A percentile compares a stretch with the other conserved stretches of the same genome.
Evolutionary conservation across 2,888 invertebrate genomes (phyloP).

Genomic region (Sipha maydis): DNA sequence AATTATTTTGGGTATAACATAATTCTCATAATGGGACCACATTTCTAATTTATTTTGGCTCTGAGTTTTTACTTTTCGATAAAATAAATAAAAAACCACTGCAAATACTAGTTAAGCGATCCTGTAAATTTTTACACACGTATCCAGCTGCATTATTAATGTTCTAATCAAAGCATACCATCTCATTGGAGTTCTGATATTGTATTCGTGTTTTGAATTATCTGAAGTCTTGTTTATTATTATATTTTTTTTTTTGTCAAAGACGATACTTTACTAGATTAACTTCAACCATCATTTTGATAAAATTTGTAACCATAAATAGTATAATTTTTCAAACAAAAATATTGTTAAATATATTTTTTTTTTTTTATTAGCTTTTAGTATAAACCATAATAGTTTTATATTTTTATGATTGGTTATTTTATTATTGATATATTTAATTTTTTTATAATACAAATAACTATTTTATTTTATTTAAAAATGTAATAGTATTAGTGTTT

Average conservation of each 20-base stretch:
- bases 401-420: no score
- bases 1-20: neutral
- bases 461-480: no score
- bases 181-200: conserved; percentile 13
- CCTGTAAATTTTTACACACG: conserved; percentile 1
- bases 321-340: no score
- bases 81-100: conserved; percentile 5
- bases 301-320: neutral
- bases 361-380: no score
- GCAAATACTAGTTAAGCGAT: conserved; percentile 19
- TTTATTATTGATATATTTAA: no score
- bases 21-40: neutral
- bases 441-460: no score
- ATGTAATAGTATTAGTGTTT: no score
- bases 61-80: neutral
- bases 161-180: conserved; percentile 11
- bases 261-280: neutral
- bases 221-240: neutral
- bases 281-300: neutral
- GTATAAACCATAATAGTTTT: no score
- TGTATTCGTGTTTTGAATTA: conserved; percentile 27
- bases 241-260: conserved; percentile 14
- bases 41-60: neutral
- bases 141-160: conserved; percentile 31
- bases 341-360: no score